Evolutionary conservation across 2,888 invertebrate species (phyloP), one percentile per base, ranked within the genome.

Genomic region (Salpingus planirostris): DNA sequence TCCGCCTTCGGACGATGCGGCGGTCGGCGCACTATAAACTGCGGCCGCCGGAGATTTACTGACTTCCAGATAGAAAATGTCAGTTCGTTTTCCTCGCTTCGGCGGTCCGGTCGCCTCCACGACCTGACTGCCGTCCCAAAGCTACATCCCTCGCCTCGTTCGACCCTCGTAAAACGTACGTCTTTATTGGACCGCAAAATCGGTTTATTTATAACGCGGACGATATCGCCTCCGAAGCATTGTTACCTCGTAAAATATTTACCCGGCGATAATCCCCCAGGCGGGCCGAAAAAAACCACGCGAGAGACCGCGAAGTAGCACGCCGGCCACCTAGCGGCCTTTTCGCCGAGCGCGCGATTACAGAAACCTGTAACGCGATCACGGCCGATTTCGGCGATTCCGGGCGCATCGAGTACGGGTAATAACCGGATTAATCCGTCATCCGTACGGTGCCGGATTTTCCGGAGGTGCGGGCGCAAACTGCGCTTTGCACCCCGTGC

Each of bases 11-110:
- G n/a, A n/a, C n/a, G n/a, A n/a, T n/a, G n/a, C n/a, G n/a, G n/a
- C n/a, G n/a, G n/a, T n/a, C n/a, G n/a, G n/a, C n/a, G n/a, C n/a
- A n/a, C 24, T 30, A 33, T 33, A 24, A 27, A 33, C 30, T 38
- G 15, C 22, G 30, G 27, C 23, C 31, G n/a, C n/a, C 29, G 25
- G 49, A 59, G 59, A 59, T 59, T 59, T 57, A 57, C 52, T 44
- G 52, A 50, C 53, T 51, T 49, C 40, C 42, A 54, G 56, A 55
- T 59, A 56, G 48, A 51, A 47, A 54, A 55, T 44, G 55, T 52
- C 52, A 52, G 55, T 52, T 51, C 52, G 52, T 52, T 52, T 52
- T 33, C 31, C 27, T 22, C 28, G 27, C 27, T 34, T 13, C 29
- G 33, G n/a, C 29, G 32, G 33, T 37, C 33, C 37, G 29, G 29